A percentile compares a stretch with the other conserved stretches of the same genome.
phyloP scores from a whole-genome alignment of 2,113 vertebrate genomes.

The Silurus asotus region DNA sequence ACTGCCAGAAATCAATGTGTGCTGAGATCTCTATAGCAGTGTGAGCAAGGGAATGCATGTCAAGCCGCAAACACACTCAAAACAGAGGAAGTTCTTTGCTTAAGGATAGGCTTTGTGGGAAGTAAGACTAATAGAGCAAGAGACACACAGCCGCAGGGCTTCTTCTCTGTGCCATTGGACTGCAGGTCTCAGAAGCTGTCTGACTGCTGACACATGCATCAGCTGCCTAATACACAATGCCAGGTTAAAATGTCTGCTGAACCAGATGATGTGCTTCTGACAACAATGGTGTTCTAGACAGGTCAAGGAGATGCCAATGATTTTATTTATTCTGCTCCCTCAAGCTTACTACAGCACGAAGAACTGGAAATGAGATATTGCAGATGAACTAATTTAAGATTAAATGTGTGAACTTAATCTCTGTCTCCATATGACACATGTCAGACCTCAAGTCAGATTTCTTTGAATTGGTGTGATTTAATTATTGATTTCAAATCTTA shows the following conservation, averaged over 20 bases:
- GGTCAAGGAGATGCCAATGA: neutral
- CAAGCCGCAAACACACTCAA: neutral
- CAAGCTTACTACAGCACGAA: neutral
- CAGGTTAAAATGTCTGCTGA: neutral
- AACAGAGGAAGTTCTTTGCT: conserved; percentile 10
- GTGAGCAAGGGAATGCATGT: neutral
- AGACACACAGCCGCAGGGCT: conserved; percentile 4
- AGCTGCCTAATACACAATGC: conserved; percentile 7
- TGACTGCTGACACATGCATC: neutral
- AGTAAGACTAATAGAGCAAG: conserved; percentile 6
- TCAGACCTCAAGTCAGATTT: neutral
- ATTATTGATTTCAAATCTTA: neutral
- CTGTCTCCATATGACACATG: neutral
- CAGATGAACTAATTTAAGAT: neutral
- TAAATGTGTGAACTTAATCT: neutral
- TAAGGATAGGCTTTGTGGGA: neutral
- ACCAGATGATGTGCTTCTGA: neutral
- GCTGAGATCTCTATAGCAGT: conserved; percentile 19
- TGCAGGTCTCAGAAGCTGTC: conserved; percentile 7
- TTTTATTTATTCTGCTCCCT: neutral
- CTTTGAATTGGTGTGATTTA: neutral
- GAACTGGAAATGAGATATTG: neutral
- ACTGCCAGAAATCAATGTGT: conserved; percentile 47
- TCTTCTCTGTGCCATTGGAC: neutral
- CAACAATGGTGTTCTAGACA: neutral